Conservation (phyloP, 2,888 invertebrate genomes). For the Biston stratarius region DNA sequence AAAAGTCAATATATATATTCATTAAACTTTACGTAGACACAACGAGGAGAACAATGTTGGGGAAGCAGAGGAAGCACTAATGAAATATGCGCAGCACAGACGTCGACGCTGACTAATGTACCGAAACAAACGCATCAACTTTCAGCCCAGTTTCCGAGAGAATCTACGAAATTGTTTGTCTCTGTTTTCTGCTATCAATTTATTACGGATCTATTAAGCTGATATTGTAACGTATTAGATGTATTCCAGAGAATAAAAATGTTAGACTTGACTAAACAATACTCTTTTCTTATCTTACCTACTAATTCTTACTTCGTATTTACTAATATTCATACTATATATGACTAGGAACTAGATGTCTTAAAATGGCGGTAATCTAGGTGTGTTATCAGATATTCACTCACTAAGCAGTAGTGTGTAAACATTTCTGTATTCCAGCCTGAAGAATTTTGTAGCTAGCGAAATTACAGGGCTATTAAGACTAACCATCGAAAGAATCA, state of each 20-base stretch:
- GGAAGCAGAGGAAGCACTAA: constrained; percentile 67
- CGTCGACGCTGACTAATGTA: constrained; percentile 70
- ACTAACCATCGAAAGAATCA: no score
- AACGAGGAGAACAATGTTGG: constrained; percentile 75
- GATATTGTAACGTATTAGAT: constrained; percentile 25
- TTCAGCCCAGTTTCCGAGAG: constrained; percentile 55
- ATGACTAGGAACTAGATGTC: no score
- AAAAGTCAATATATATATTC: constrained; percentile 70
- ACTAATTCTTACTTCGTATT: no score
- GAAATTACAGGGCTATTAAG: no score
- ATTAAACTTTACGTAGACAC: constrained; percentile 72
- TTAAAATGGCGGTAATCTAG: no score
- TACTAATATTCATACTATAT: no score
- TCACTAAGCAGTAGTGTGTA: no score
- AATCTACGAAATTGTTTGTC: constrained; percentile 45
- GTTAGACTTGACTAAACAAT: not conserved
- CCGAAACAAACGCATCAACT: constrained; percentile 74
- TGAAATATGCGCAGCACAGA: constrained; percentile 75
- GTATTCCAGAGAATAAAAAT: constrained; percentile 12
- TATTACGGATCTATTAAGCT: constrained; percentile 28
- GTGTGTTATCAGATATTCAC: no score
- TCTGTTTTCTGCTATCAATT: constrained; percentile 34
- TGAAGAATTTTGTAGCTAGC: no score
- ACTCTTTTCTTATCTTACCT: no score
- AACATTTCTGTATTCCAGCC: no score